Evolutionary conservation across 92 coral and sea anemone species (phyloP).

Genomic region (Epizoanthus illoricatus): DNA sequence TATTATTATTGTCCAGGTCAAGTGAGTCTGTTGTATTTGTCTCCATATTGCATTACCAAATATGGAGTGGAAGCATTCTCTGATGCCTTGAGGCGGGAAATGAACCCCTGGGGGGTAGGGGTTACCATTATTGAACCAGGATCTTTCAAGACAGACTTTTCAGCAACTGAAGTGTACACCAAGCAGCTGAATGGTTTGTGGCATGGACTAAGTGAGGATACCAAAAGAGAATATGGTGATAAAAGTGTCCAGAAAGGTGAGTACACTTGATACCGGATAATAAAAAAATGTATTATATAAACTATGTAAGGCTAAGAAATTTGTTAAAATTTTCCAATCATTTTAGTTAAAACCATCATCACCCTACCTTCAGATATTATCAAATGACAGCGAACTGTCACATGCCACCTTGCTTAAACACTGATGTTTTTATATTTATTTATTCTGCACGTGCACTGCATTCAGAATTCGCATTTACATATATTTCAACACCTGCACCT

Average conservation of each 20-base stretch:
- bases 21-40: constrained; percentile 35
- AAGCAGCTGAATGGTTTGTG: constrained; percentile 45
- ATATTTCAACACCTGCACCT: no score
- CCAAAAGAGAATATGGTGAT: constrained; percentile 65
- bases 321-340: no score
- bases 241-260: constrained; percentile 51
- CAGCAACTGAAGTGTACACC: constrained; percentile 32
- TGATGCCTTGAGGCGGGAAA: constrained; percentile 74
- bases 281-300: no score
- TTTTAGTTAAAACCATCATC: no score
- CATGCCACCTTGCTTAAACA: no score
- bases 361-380: no score
- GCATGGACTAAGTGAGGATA: constrained; percentile 53
- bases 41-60: constrained; percentile 56
- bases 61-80: constrained; percentile 80
- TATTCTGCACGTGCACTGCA: no score
- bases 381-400: no score
- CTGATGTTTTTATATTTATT: no score
- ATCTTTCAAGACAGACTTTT: constrained; percentile 59
- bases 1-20: constrained; percentile 43
- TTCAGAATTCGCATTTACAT: no score
- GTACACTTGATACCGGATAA: background rate
- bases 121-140: constrained; percentile 74
- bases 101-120: constrained; percentile 62
- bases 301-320: no score